These are phyloP conservation scores for Geotrupes spiniger DNA, from an alignment of 2,888 invertebrate species.

Conservation along the genomic window DNA sequence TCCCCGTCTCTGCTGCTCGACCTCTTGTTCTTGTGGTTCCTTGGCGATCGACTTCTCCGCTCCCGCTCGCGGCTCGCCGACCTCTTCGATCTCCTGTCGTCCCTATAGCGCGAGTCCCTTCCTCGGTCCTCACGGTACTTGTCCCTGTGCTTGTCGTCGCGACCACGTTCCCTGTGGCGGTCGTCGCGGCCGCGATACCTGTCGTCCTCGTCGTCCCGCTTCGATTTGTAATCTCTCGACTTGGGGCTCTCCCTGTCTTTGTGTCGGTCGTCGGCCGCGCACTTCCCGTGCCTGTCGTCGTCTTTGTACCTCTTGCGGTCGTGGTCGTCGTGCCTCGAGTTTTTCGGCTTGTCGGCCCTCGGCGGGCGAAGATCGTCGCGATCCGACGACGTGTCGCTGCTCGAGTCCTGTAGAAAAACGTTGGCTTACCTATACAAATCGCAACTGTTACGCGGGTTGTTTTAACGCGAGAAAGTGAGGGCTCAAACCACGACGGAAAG, in stretches of 20 bases:
- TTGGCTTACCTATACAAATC: constrained; percentile 40
- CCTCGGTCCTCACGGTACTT: constrained; percentile 31
- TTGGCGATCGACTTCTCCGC: constrained; percentile 32
- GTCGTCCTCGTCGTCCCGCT: constrained; percentile 11
- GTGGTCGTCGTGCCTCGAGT: constrained; percentile 5
- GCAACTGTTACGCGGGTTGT: too few relatives aligned
- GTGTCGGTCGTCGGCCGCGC: constrained; percentile 15
- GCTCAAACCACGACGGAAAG: too few relatives aligned
- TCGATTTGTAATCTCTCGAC: constrained; percentile 12
- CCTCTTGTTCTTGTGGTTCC: constrained; percentile 31
- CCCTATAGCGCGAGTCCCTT: constrained; percentile 14
- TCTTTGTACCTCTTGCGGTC: constrained; percentile 11
- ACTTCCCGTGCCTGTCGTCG: constrained; percentile 16
- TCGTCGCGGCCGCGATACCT: constrained; percentile 24
- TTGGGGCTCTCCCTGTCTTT: constrained; percentile 17
- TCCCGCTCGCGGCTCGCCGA: constrained; percentile 36
- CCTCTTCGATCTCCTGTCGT: constrained; percentile 20
- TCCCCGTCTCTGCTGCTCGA: constrained; percentile 41
- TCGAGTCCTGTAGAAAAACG: constrained; percentile 47
- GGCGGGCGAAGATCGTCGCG: constrained; percentile 5
- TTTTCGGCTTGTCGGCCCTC: constrained; percentile 1
- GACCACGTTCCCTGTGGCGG: constrained; percentile 23
- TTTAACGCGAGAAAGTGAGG: too few relatives aligned
- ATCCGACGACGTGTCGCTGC: constrained; percentile 26
- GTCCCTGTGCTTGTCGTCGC: constrained; percentile 37